Base-by-base conservation (phyloP, 2,797 vertebrate genomes). In the Myotis daubentonii region DNA sequence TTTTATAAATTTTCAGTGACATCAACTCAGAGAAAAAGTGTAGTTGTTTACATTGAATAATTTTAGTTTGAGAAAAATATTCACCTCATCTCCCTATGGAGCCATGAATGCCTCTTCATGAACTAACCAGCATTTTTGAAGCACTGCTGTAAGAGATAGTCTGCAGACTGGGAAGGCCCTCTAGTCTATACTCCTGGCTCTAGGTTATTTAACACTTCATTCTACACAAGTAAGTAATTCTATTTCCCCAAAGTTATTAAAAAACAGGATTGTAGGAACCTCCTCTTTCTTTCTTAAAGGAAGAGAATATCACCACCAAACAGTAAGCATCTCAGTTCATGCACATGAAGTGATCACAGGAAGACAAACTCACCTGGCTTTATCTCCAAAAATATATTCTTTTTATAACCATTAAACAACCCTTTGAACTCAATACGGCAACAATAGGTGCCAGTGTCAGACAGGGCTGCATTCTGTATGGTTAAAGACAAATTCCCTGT, bases 401-500 rank as follows among this genome's bases (percentile, higher is more conserved):
- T 25, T 97, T 97, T 98, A 36, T 94, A 79, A 51, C 99, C 98
- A 80, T 98, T 99, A 94, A 99, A 99, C 98, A 97, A 98, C 86
- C 98, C 98, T 0, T 76, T 75, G 83, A 98, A 89, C 0, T 98
- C 97, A 88, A 99, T 97, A 0, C 98, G 98, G 82, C 99, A 99
- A 91, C 99, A 99, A 1, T 99, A 99, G 0, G 3, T 47, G 38
- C 98, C 99, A 0, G 98, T 95, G 90, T 99, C 98, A 0, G 81
- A 78, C 91, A 96, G 92, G 2, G 65, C 25, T 0, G 94, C 96
- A 2, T 97, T 87, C 71, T 72, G 90, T 91, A 99, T 98, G 79
- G 98, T 99, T 96, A 99, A 96, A 15, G 99, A 99, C 85, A 98
- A 98, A 0, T 99, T 95, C 0, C 99, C 98, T 8, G 23, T 0